Evolutionary conservation across 2,888 invertebrate genomes (phyloP).

Genomic region (Amphimallon solstitiale): DNA sequence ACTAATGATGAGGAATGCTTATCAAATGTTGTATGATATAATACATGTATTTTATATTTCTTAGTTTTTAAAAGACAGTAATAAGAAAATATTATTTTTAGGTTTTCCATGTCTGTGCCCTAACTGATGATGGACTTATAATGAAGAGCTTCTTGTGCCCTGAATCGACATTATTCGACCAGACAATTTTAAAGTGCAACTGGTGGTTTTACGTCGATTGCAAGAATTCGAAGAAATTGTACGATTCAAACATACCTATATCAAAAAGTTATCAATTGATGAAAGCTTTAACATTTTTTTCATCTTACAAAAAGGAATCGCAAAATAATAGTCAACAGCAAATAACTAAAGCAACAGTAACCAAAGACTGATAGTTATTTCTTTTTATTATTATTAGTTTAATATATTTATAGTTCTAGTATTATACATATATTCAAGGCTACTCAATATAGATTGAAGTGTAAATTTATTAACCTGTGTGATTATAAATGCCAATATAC

Average conservation of each 20-base stretch:
- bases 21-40: too few relatives aligned
- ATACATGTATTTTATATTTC: too few relatives aligned
- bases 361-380: conserved; percentile 23
- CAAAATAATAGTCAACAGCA: conserved; percentile 26
- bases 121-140: conserved; percentile 88
- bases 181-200: conserved; percentile 90
- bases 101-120: conserved; percentile 92
- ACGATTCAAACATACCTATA: conserved; percentile 90
- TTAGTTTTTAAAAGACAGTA: too few relatives aligned
- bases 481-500: background rate
- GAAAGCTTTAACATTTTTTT: conserved; percentile 90
- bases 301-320: conserved; percentile 79
- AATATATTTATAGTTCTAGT: background rate
- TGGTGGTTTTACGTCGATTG: conserved; percentile 97
- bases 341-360: background rate
- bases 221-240: conserved; percentile 80
- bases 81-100: conserved; percentile 58
- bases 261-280: conserved; percentile 92
- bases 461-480: background rate
- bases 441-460: background rate
- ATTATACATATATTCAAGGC: conserved; percentile 7
- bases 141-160: conserved; percentile 93
- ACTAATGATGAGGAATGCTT: too few relatives aligned
- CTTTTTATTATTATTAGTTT: background rate
- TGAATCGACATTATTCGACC: conserved; percentile 90